Evolutionary conservation across 2,113 vertebrate genomes (phyloP).

Genomic region (Perca flavescens): DNA sequence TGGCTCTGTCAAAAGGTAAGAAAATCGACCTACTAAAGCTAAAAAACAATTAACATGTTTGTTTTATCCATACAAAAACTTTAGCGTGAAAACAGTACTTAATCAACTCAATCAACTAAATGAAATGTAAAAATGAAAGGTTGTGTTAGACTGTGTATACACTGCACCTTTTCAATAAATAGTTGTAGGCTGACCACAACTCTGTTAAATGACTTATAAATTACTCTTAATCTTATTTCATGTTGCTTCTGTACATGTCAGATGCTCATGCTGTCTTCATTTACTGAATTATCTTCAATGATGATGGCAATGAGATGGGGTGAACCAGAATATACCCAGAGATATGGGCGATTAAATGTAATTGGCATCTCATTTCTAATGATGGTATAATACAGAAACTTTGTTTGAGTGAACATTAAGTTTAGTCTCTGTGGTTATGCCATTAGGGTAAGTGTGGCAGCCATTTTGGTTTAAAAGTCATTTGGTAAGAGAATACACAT

Average conservation of each 20-base stretch:
- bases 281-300: neutral
- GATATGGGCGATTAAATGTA: neutral
- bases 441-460: neutral
- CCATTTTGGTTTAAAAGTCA: slow-evolving; percentile 37
- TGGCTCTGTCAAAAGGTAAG: no score
- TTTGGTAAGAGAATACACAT: slow-evolving; percentile 9
- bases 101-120: no score
- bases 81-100: no score
- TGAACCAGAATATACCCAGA: neutral
- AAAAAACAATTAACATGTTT: neutral
- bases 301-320: neutral
- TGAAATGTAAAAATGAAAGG: no score
- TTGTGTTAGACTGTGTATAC: neutral
- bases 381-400: neutral
- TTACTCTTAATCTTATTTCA: neutral
- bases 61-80: neutral
- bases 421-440: neutral
- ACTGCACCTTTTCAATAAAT: neutral
- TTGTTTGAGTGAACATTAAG: neutral
- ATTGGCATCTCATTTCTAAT: neutral
- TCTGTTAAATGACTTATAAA: neutral
- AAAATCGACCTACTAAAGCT: no score
- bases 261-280: neutral
- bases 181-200: no score
- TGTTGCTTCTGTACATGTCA: neutral